Conservation (phyloP, 2,797 vertebrate genomes). For the Sebastiscus tertius region DNA sequence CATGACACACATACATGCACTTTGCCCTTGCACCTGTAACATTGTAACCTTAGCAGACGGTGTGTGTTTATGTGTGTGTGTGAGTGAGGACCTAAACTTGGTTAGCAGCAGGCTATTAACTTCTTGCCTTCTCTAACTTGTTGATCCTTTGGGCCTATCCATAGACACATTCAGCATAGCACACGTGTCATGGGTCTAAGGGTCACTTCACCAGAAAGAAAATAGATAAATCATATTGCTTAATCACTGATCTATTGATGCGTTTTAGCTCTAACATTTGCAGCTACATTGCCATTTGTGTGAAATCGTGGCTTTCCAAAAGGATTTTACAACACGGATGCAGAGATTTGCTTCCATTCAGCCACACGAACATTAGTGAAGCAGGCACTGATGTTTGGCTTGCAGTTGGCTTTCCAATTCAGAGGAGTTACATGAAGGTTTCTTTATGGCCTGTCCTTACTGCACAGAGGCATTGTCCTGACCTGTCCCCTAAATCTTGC, state of each 20-base stretch:
- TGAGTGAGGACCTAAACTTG: slow-evolving; percentile 36
- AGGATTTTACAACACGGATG: background rate
- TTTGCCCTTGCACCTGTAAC: slow-evolving; percentile 78
- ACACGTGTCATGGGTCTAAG: slow-evolving; percentile 13
- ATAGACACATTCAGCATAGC: slow-evolving; percentile 50
- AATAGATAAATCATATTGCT: background rate
- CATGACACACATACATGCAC: slow-evolving; percentile 70
- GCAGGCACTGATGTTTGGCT: background rate
- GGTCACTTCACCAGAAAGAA: background rate
- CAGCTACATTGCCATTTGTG: background rate
- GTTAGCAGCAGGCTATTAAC: slow-evolving; percentile 39
- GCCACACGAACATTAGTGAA: background rate
- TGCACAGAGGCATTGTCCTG: background rate
- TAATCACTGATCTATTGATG: background rate
- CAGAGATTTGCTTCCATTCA: background rate
- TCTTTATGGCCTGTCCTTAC: slow-evolving; percentile 4
- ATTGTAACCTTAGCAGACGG: slow-evolving; percentile 61
- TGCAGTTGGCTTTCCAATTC: background rate
- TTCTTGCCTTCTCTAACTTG: slow-evolving; percentile 41
- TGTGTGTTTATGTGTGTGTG: slow-evolving; percentile 18
- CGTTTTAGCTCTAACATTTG: background rate
- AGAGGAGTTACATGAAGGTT: slow-evolving; percentile 4
- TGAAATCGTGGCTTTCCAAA: background rate
- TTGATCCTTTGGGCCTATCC: slow-evolving; percentile 44
- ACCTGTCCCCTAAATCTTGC: background rate